These are phyloP conservation scores for Orthonyx spaldingii DNA, from an alignment of 2,113 vertebrate species.

Conservation along the genomic window DNA sequence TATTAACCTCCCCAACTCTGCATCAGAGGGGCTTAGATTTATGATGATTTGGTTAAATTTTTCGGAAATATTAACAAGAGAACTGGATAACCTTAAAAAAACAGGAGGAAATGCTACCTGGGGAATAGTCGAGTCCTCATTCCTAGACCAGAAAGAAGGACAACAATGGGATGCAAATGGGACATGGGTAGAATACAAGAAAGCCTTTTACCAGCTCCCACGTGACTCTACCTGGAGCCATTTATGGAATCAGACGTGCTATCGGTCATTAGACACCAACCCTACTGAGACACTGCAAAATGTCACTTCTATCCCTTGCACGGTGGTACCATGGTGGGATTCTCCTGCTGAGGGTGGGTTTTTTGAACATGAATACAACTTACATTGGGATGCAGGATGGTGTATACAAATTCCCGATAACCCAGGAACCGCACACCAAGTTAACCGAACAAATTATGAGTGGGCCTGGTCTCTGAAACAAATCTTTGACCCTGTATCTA, in stretches of 20 bases:
- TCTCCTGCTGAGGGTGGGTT: not conserved
- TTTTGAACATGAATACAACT: not conserved
- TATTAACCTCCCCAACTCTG: not conserved
- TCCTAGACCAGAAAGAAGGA: not conserved
- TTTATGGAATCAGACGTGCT: constrained; percentile 2
- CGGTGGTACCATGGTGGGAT: not conserved
- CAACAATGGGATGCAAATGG: not conserved
- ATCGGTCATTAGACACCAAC: not conserved
- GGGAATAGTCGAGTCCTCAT: not conserved
- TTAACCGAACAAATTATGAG: not conserved
- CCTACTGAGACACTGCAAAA: not conserved
- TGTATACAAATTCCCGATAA: constrained; percentile 1
- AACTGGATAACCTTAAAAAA: not conserved
- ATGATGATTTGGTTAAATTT: constrained; percentile 23
- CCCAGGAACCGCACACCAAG: not conserved
- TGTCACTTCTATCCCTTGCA: constrained; percentile 1
- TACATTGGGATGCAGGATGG: not conserved
- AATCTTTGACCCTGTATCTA: not conserved
- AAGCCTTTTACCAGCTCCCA: not conserved
- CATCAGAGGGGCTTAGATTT: not conserved
- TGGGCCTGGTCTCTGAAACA: constrained; percentile 16
- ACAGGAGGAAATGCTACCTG: not conserved
- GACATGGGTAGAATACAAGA: not conserved
- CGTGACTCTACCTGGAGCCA: not conserved
- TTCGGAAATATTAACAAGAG: not conserved